These are phyloP conservation scores for Bufo bufo DNA, from an alignment of 2,113 vertebrate species.

Conservation along the genomic window DNA sequence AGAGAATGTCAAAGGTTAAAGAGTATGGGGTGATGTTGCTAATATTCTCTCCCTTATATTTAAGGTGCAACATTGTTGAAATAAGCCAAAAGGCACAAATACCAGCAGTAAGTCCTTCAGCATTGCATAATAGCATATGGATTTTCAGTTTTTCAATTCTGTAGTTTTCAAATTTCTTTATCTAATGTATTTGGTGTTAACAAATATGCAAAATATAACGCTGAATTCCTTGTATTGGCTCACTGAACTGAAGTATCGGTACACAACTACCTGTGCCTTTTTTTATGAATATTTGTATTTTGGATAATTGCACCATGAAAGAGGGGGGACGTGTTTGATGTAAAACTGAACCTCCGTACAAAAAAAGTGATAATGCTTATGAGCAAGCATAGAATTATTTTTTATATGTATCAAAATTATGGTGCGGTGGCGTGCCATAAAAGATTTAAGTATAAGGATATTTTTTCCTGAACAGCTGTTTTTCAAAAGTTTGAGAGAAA, in stretches of 20 bases:
- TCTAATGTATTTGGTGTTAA: constrained; percentile 1
- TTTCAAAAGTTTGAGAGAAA: constrained; percentile 55
- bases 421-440: constrained; percentile 51
- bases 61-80: background rate
- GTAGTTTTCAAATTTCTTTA: background rate
- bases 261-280: constrained; percentile 40
- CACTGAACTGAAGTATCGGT: background rate
- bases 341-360: constrained; percentile 25
- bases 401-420: constrained; percentile 49
- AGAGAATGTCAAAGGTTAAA: background rate
- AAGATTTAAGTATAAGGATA: constrained; percentile 57
- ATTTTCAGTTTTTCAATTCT: background rate
- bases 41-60: constrained; percentile 12
- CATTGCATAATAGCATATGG: constrained; percentile 4
- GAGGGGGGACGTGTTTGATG: background rate
- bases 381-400: background rate
- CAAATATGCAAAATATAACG: background rate
- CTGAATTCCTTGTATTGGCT: background rate
- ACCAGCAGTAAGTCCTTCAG: background rate
- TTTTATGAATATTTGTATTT: constrained; percentile 28
- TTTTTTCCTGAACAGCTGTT: constrained; percentile 58
- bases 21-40: constrained; percentile 4
- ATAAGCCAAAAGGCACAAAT: background rate
- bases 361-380: constrained; percentile 20
- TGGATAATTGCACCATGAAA: constrained; percentile 35